Percentiles rank a stretch among this genome's conserved stretches.
These are phyloP conservation scores for Plemyria rubiginata DNA, from an alignment of 2,888 invertebrate species.

Conservation along the genomic window DNA sequence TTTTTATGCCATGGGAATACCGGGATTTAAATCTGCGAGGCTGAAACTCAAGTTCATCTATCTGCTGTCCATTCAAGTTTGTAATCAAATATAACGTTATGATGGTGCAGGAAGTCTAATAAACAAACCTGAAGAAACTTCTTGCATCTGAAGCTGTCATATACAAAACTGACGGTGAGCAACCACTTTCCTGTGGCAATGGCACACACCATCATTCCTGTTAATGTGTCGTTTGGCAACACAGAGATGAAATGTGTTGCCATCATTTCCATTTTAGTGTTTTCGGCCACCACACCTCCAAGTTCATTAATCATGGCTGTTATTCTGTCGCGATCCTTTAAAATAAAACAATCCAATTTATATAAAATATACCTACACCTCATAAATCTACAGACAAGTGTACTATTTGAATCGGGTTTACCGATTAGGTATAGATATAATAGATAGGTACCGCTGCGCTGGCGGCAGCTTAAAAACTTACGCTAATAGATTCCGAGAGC, in stretches of 20 bases:
- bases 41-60: too few species aligned
- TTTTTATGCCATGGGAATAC: too few species aligned
- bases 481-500: slow-evolving; percentile 75
- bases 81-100: too few species aligned
- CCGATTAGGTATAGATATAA: background rate
- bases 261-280: slow-evolving; percentile 81
- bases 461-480: slow-evolving; percentile 47
- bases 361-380: too few species aligned
- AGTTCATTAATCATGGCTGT: slow-evolving; percentile 75
- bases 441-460: background rate
- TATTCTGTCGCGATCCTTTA: slow-evolving; percentile 72
- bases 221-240: slow-evolving; percentile 73
- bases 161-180: slow-evolving; percentile 71
- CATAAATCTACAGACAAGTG: background rate
- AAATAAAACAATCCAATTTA: slow-evolving; percentile 9
- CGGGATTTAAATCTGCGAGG: too few species aligned
- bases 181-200: slow-evolving; percentile 79
- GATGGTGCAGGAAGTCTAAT: background rate
- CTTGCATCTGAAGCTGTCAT: slow-evolving; percentile 78
- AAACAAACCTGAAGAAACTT: slow-evolving; percentile 68
- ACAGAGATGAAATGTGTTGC: slow-evolving; percentile 76
- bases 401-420: background rate
- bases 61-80: too few species aligned
- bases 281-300: slow-evolving; percentile 78
- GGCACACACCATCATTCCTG: slow-evolving; percentile 81